Conservation (phyloP, 2,797 vertebrate species). For the Delichon dasypus region DNA sequence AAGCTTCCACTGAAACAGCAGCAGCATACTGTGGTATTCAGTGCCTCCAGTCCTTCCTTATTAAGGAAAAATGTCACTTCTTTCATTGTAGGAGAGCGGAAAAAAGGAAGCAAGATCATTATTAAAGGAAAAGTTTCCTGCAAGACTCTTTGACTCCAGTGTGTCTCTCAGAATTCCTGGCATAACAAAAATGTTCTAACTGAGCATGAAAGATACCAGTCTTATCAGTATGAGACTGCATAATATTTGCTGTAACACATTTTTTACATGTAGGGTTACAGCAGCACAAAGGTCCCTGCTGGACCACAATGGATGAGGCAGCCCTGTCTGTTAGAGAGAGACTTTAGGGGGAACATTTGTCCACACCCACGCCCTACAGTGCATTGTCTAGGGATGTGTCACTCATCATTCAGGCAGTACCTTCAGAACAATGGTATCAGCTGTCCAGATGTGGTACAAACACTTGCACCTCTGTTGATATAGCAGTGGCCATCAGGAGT, state of each 20-base stretch:
- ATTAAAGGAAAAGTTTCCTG: constrained; percentile 19
- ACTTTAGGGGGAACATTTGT: background rate
- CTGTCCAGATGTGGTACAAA: background rate
- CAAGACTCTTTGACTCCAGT: constrained; percentile 9
- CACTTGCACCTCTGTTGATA: background rate
- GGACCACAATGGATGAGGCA: background rate
- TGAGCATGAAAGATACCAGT: background rate
- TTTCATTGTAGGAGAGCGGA: background rate
- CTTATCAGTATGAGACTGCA: background rate
- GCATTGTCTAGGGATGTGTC: background rate
- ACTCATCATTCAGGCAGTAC: background rate
- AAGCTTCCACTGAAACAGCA: constrained; percentile 27
- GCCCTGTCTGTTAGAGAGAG: background rate
- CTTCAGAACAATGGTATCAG: background rate
- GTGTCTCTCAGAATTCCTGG: background rate
- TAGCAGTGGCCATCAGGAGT: background rate
- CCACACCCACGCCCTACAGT: background rate
- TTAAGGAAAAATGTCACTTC: background rate
- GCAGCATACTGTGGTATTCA: background rate
- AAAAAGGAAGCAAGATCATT: background rate
- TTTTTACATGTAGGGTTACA: background rate
- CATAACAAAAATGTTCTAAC: background rate
- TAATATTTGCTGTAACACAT: background rate
- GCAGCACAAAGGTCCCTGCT: background rate
- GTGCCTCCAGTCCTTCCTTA: background rate